phyloP scores from a whole-genome alignment of 1,140 invertebrate genomes.

The Drosophila quadrilineata region DNA sequence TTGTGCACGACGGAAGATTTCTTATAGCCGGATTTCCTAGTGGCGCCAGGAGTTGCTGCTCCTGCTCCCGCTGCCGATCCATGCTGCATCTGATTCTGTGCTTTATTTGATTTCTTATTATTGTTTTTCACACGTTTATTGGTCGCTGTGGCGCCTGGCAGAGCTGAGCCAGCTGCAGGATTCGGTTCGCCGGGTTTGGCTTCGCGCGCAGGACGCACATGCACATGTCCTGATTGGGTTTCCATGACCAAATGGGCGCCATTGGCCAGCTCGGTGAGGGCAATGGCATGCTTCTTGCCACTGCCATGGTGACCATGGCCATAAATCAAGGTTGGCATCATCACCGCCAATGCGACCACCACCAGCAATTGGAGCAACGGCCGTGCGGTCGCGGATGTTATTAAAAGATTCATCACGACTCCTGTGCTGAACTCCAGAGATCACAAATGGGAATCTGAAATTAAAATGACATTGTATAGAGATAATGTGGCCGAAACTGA shows the following conservation, averaged over 20 bases:
- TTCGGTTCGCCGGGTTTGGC: neutral
- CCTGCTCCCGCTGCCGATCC: neutral
- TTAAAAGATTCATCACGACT: conserved; percentile 42
- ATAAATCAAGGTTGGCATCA: conserved; percentile 44
- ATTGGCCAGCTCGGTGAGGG: conserved; percentile 5
- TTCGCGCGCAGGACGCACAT: conserved; percentile 48
- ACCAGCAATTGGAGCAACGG: conserved; percentile 29
- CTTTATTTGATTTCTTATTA: conserved; percentile 49
- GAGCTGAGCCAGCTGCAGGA: neutral
- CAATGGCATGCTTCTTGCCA: conserved; percentile 17
- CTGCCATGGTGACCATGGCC: conserved; percentile 30
- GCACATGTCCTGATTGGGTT: conserved; percentile 35
- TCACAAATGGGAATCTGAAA: conserved; percentile 14
- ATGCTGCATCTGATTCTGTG: conserved; percentile 35
- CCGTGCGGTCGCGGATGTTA: conserved; percentile 16
- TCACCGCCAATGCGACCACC: conserved; percentile 33
- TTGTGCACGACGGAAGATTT: conserved; percentile 13
- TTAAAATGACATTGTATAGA: conserved; percentile 19
- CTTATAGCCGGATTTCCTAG: conserved; percentile 27
- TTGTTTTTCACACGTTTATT: conserved; percentile 43
- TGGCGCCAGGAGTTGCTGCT: neutral
- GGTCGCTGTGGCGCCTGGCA: neutral
- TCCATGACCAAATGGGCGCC: conserved; percentile 54
- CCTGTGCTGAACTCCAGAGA: conserved; percentile 7
- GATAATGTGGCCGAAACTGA: conserved; percentile 16